A percentile compares a stretch with the other conserved stretches of the same genome.
Evolutionary conservation across 2,113 vertebrate genomes (phyloP).

Genomic region (Periophthalmus modestus): DNA sequence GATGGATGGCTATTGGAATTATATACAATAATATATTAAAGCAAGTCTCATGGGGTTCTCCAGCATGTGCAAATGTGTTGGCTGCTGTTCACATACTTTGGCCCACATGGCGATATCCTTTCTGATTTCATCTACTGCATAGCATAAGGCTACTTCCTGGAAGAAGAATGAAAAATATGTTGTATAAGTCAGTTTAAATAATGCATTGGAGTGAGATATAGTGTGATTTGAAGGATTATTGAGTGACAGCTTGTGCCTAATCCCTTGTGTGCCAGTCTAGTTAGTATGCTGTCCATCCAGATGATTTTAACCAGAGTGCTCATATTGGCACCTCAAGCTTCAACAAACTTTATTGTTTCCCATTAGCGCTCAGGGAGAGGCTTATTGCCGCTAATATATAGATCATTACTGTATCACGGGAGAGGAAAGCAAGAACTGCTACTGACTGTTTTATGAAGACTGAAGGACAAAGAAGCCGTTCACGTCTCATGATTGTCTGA

Average conservation of each 20-base stretch:
- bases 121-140: conserved; percentile 31
- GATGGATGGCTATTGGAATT: conserved; percentile 77
- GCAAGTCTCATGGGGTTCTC: conserved; percentile 48
- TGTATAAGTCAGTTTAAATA: conserved; percentile 14
- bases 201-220: conserved; percentile 4
- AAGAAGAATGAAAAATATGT: conserved; percentile 14
- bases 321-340: conserved; percentile 66
- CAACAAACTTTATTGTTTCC: conserved; percentile 67
- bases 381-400: conserved; percentile 48
- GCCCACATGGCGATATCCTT: conserved; percentile 21
- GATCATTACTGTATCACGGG: conserved; percentile 46
- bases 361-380: conserved; percentile 55
- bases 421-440: conserved; percentile 25
- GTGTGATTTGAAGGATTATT: background rate
- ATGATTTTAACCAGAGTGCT: conserved; percentile 46
- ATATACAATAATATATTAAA: conserved; percentile 77
- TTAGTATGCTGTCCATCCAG: conserved; percentile 54
- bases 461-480: background rate
- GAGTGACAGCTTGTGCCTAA: conserved; percentile 4
- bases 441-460: conserved; percentile 4
- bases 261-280: conserved; percentile 15
- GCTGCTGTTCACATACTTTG: conserved; percentile 45
- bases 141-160: conserved; percentile 1
- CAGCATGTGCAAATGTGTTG: conserved; percentile 49
- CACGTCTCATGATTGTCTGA: background rate